A percentile compares a stretch with the other conserved stretches of the same genome.
Evolutionary conservation across 2,113 vertebrate species (phyloP).

Genomic region (Butorides virescens): DNA sequence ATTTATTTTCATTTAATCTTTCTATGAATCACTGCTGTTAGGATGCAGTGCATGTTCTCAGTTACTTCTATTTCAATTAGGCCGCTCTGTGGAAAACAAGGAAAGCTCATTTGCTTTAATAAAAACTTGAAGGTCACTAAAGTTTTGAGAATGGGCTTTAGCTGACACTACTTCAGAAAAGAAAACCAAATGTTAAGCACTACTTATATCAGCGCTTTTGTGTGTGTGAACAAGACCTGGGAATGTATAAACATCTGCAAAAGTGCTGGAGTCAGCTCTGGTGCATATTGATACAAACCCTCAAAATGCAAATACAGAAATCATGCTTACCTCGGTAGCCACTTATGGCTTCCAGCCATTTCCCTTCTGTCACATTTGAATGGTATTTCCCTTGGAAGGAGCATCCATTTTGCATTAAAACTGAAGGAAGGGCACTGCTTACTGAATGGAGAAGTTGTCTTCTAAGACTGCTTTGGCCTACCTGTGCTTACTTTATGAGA

Average conservation of each 20-base stretch:
- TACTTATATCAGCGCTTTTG: background rate
- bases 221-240: background rate
- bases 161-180: background rate
- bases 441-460: background rate
- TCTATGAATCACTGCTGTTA: background rate
- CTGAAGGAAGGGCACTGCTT: background rate
- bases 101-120: background rate
- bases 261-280: background rate
- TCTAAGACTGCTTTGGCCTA: background rate
- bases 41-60: fast-evolving
- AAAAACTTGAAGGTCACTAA: background rate
- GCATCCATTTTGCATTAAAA: background rate
- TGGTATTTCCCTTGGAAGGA: background rate
- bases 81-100: background rate
- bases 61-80: background rate
- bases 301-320: background rate
- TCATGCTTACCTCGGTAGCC: background rate
- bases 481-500: background rate
- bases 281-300: background rate
- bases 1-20: background rate
- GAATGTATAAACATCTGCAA: background rate
- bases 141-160: background rate
- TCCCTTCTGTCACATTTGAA: background rate
- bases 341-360: background rate
- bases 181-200: background rate